Evolutionary conservation across 2,888 invertebrate species (phyloP).

Genomic region (Synergus gifuensis): DNA sequence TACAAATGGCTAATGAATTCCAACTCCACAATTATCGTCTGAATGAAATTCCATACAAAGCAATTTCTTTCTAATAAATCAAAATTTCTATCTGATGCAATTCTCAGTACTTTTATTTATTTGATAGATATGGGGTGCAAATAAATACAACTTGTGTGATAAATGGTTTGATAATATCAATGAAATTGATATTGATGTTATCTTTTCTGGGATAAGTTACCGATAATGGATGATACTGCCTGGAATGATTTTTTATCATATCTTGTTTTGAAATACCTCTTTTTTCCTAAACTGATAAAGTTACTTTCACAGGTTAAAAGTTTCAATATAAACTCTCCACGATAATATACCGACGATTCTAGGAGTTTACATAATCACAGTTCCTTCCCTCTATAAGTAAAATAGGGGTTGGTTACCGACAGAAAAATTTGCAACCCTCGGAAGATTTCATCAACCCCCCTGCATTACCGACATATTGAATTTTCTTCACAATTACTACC

Average conservation of each 20-base stretch:
- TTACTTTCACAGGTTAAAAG: neutral
- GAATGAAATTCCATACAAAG: neutral
- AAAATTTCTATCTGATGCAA: neutral
- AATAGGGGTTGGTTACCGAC: constrained; percentile 42
- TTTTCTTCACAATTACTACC: constrained; percentile 46
- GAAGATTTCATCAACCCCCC: constrained; percentile 7
- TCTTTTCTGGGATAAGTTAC: neutral
- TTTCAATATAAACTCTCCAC: neutral
- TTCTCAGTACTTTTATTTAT: neutral
- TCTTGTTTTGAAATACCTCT: neutral
- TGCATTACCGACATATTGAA: constrained; percentile 45
- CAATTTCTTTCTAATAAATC: neutral
- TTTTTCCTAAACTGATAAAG: constrained; percentile 5
- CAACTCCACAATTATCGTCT: neutral
- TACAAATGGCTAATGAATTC: neutral
- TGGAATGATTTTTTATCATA: neutral
- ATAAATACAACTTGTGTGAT: neutral
- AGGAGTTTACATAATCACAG: neutral
- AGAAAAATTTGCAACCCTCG: constrained; percentile 36
- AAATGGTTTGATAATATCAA: constrained; percentile 7
- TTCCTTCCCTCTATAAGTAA: neutral
- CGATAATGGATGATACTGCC: constrained; percentile 11
- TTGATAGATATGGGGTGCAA: neutral
- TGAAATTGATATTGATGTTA: neutral
- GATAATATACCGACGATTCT: constrained; percentile 22